Base-by-base conservation (phyloP, 2,113 vertebrate species). In the Sceloporus undulatus region DNA sequence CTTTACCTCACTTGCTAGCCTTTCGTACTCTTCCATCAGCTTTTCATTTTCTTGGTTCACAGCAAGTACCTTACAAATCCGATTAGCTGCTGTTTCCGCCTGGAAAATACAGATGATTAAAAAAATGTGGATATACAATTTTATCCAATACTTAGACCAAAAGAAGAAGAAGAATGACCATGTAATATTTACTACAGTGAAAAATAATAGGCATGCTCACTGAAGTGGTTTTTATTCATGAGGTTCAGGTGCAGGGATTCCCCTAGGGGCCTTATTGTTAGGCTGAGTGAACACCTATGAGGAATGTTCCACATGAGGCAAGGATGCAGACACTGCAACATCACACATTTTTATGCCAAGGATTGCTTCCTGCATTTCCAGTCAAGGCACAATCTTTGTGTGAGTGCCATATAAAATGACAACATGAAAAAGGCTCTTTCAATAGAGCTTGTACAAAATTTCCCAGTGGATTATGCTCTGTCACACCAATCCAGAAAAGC, bases 31-130 rank as follows among this genome's bases (percentile, higher is more conserved):
- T 96, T 98, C 99, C 99, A 99, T 99, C 96, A 99, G 94, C 94
- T 98, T 99, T 94, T 99, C 99, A 94, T 99, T 99, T 96, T 99
- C 99, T 95, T 99, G 99, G 97, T 99, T 99, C 92, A 99, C 99
- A 91, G 98, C 99, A 80, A 99, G 97, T 87, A 99, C 98, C 95
- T 99, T 99, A 95, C 98, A 99, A 97, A 99, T 99, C 93, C 99
- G 97, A 96, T 99, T 99, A 93, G 99, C 99, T 85, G 99, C 99
- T 10, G 99, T 99, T 97, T 99, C 99, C 56, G 99, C 99, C 99
- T 99, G 94, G 85, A 96, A 97, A 96, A 96, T 82, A 96, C 82
- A 94, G 87, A 88, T 93, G 91, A 93, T 34, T 92, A 92, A 95
- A 85, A 92, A 70, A 91, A 74, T 78, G 88, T 38, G 18, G 89